phyloP scores from a whole-genome alignment of 2,113 vertebrate species.

The Embiotoca jacksoni region DNA sequence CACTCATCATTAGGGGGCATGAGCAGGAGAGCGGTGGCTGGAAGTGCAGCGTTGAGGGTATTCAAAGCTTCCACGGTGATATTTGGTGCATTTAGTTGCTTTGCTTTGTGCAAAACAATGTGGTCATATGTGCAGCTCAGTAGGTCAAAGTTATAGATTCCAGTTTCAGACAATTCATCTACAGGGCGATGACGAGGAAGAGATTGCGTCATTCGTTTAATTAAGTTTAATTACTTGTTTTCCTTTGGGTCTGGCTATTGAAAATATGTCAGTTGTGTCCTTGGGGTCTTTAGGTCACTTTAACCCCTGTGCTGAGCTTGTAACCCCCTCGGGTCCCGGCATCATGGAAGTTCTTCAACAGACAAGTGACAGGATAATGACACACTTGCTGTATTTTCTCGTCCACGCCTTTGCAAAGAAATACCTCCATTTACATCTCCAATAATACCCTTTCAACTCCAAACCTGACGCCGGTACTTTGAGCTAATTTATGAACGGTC shows the following conservation, averaged over 20 bases:
- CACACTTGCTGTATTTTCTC: slow-evolving; percentile 23
- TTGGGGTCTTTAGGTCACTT: slow-evolving; percentile 38
- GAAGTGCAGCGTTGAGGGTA: slow-evolving; percentile 6
- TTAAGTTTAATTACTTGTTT: slow-evolving; percentile 15
- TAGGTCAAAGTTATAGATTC: neutral
- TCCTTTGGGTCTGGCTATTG: slow-evolving; percentile 52
- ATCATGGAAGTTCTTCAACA: slow-evolving; percentile 52
- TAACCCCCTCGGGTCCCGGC: slow-evolving; percentile 30
- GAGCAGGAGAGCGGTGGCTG: slow-evolving; percentile 36
- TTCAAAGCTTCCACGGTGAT: slow-evolving; percentile 20
- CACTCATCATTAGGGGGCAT: slow-evolving; percentile 75
- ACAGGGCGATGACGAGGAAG: neutral
- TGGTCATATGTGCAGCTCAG: neutral
- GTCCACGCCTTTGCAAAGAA: slow-evolving; percentile 36
- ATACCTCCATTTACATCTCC: slow-evolving; percentile 50
- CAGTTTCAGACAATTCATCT: neutral
- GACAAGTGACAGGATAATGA: slow-evolving; percentile 66
- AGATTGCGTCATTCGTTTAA: no score
- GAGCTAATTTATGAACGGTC: slow-evolving; percentile 63
- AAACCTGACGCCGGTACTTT: slow-evolving; percentile 43
- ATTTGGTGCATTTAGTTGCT: neutral
- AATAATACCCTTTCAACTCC: slow-evolving; percentile 48
- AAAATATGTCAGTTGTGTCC: slow-evolving; percentile 64
- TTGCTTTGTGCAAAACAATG: neutral
- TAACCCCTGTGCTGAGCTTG: slow-evolving; percentile 44